Base-by-base conservation (phyloP, 1,140 invertebrate genomes). In the Dreissena polymorpha region DNA sequence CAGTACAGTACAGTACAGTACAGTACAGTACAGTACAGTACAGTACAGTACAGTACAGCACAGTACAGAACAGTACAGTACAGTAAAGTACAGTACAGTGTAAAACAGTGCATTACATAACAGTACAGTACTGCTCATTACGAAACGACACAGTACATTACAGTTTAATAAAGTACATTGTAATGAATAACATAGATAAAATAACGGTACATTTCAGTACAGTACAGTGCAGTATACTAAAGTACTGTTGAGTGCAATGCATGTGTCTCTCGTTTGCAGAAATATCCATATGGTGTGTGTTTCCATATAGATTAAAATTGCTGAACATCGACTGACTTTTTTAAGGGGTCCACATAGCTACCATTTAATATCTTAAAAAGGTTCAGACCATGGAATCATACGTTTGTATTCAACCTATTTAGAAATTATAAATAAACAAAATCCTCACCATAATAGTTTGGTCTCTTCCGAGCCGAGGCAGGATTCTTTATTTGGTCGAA, bases 11-110 rank as follows among this genome's bases (percentile, higher is more conserved):
- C 3, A 63, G 57, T 23, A 12, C 57, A 63, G 57, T 23, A 12
- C 2, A 63, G 79, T 71, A 83, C 65, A 83, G 72, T 70, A 71
- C 73, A 76, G 79, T 72, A 85, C 75, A 83, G 78, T 69, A 83
- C 70, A 75, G 70, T 49, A 71, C 75, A 83, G 57, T 50, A 51
- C 72, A 78, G 39, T 23, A 83, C 53, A 78, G 53, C 12, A 74
- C 39, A 65, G 78, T 27, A n/a, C 29, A 81, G 70, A 55, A 68
- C 49, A 73, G 77, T 67, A 75, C 78, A 85, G 67, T 72, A 85
- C 73, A 76, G 73, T 65, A 83, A 51, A 85, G 57, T 63, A 63
- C 57, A 63, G 23, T 23, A 63, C 57, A 63, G 23, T 63, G 10
- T 12, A 63, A 12, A 5, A 63, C 57, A 63, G 23, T 63, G 10